A percentile compares a stretch with the other conserved stretches of the same genome.
These are phyloP conservation scores for Diloba caeruleocephala DNA, from an alignment of 2,888 invertebrate genomes.

Conservation along the genomic window DNA sequence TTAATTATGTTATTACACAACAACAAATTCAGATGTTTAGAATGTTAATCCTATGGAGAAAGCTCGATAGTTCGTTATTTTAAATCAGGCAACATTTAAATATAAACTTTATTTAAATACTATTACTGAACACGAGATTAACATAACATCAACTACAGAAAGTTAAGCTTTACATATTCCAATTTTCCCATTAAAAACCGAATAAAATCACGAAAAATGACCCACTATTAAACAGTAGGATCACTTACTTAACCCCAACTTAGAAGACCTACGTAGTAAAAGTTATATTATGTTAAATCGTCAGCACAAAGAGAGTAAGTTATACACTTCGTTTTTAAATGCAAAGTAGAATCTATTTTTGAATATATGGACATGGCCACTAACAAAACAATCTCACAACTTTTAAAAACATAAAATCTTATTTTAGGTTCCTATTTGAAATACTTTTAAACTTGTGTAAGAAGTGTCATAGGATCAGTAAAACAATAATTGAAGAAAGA, in stretches of 20 bases:
- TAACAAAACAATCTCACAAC: not conserved
- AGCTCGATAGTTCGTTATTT: slow-evolving; percentile 5
- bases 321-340: slow-evolving; percentile 1
- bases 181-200: slow-evolving; percentile 12
- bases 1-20: too few relatives aligned
- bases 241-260: slow-evolving; percentile 30
- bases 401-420: not conserved
- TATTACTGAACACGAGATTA: slow-evolving; percentile 12
- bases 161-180: slow-evolving; percentile 31
- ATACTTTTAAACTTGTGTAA: too few relatives aligned
- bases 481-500: too few relatives aligned
- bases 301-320: slow-evolving; percentile 6
- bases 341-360: not conserved
- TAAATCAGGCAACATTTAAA: slow-evolving; percentile 10
- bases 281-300: slow-evolving; percentile 15
- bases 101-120: slow-evolving; percentile 3
- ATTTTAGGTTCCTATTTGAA: not conserved
- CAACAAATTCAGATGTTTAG: not conserved
- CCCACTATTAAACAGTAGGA: slow-evolving; percentile 24
- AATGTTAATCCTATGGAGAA: slow-evolving; percentile 12
- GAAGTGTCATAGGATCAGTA: too few relatives aligned
- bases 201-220: slow-evolving; percentile 15
- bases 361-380: not conserved
- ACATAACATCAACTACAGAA: slow-evolving; percentile 30
- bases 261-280: slow-evolving; percentile 4